Evolutionary conservation across 2,888 invertebrate species (phyloP), one percentile per base, ranked within the genome.

Genomic region (Pterobdella sp.): DNA sequence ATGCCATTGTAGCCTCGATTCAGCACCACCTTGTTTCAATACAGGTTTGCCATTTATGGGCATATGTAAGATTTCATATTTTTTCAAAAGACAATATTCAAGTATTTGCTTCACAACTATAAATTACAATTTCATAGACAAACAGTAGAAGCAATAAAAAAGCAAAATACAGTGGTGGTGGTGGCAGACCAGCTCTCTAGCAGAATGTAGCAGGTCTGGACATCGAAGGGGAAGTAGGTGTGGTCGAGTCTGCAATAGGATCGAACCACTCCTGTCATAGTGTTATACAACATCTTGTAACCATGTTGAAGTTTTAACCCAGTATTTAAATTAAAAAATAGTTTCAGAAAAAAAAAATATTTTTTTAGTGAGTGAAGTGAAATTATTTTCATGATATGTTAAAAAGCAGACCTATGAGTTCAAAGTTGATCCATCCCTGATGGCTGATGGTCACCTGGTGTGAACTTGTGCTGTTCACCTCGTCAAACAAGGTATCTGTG

Each of bases 211-310:
- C 71, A 71, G n/a, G 34, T 26, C 26, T 71, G 71, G n/a, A n/a
- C 32, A 36, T 71, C 71, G 26, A 71, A 63, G 2, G 71, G 71
- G 26, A 71, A 71, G 35, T 10, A 10, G 26, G 71, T 4, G 64
- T 29, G 22, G 35, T 35, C 71, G 31, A 71, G 49, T 29, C 32
- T 29, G 34, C 71, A 71, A 4, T 26, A 36, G 32, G 71, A 63
- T 3, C 22, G 60, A 1, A 71, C 63, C 10, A 18, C 32, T 22
- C 71, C 71, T 63, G 49, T 31, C 1, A 22, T 18, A n/a, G 68
- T 68, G 37, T 36, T 36, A 26, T n/a, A n/a, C n/a, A n/a, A n/a
- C n/a, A n/a, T n/a, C n/a, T n/a, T n/a, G n/a, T n/a, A n/a, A n/a
- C n/a, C n/a, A n/a, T n/a, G n/a, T n/a, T n/a, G n/a, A n/a, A n/a